Conservation (phyloP, 1,140 invertebrate genomes). For the Euwallacea fornicatus region DNA sequence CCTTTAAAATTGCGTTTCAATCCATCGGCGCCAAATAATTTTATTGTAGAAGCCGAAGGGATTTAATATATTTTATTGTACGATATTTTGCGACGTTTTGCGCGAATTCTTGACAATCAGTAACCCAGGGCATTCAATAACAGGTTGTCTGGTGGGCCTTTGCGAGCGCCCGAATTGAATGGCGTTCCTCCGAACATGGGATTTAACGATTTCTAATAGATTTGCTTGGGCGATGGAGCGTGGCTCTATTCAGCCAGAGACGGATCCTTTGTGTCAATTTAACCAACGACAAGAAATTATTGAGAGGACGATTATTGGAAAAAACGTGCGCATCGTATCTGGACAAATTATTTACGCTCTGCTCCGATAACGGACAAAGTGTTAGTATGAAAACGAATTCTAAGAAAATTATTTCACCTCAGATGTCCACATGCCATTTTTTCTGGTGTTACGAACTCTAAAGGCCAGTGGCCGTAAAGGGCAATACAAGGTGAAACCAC, state of each 20-base stretch:
- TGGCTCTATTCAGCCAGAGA: slow-evolving; percentile 30
- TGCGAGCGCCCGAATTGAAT: slow-evolving; percentile 44
- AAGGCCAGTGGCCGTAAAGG: too few species aligned
- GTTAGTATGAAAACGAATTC: too few species aligned
- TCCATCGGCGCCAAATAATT: slow-evolving; percentile 24
- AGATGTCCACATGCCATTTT: too few species aligned
- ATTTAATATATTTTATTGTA: slow-evolving; percentile 41
- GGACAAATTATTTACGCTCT: slow-evolving; percentile 2
- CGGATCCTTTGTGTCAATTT: slow-evolving; percentile 33
- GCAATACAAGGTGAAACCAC: too few species aligned
- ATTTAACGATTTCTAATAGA: slow-evolving; percentile 57
- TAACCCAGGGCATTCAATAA: slow-evolving; percentile 49
- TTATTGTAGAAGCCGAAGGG: slow-evolving; percentile 24
- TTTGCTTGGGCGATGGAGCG: slow-evolving; percentile 50
- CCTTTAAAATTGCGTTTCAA: slow-evolving; percentile 23
- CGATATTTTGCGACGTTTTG: slow-evolving; percentile 38
- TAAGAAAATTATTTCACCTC: too few species aligned
- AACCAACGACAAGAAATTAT: slow-evolving; percentile 18
- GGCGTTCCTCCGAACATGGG: slow-evolving; percentile 47
- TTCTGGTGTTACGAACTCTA: too few species aligned
- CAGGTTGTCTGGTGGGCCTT: slow-evolving; percentile 47
- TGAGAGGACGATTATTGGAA: background rate
- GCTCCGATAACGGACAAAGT: background rate
- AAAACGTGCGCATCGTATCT: background rate
- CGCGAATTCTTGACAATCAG: slow-evolving; percentile 38